These are phyloP conservation scores for Ditylenchus dipsaci DNA, from an alignment of 1,140 invertebrate genomes.

Conservation along the genomic window DNA sequence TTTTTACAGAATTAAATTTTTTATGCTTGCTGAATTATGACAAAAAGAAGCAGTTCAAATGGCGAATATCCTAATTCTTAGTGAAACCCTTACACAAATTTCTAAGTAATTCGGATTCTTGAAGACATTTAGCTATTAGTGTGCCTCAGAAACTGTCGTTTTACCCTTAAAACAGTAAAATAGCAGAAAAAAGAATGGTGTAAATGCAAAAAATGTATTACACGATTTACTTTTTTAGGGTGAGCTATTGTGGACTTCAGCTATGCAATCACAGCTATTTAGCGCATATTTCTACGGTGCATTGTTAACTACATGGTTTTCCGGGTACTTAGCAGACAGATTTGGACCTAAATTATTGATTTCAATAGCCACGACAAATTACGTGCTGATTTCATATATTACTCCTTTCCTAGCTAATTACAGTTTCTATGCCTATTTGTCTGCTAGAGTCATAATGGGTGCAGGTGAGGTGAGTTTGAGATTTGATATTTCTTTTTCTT, in stretches of 20 bases:
- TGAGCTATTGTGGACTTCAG: slow-evolving; percentile 19
- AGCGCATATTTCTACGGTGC: slow-evolving; percentile 31
- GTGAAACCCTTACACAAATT: too few species aligned
- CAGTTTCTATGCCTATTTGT: slow-evolving; percentile 30
- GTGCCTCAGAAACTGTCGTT: too few species aligned
- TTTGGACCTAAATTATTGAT: slow-evolving; percentile 36
- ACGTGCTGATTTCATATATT: slow-evolving; percentile 20
- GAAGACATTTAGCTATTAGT: too few species aligned
- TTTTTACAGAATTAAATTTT: too few species aligned
- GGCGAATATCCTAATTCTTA: too few species aligned
- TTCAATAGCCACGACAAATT: slow-evolving; percentile 13
- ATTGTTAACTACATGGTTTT: slow-evolving; percentile 31
- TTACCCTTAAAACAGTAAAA: too few species aligned
- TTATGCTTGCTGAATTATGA: too few species aligned
- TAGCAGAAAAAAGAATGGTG: too few species aligned
- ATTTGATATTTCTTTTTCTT: neutral
- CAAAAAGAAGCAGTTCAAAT: too few species aligned
- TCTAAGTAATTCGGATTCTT: too few species aligned
- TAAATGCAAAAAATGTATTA: too few species aligned
- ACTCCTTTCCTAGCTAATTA: slow-evolving; percentile 14
- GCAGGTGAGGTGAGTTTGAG: slow-evolving; percentile 35
- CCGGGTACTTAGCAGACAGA: slow-evolving; percentile 33
- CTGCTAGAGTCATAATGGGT: slow-evolving; percentile 30
- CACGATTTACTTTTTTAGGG: too few species aligned
- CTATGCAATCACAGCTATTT: slow-evolving; percentile 28